phyloP scores from a whole-genome alignment of 2,888 invertebrate genomes.

The Willowsia nigromaculata region DNA sequence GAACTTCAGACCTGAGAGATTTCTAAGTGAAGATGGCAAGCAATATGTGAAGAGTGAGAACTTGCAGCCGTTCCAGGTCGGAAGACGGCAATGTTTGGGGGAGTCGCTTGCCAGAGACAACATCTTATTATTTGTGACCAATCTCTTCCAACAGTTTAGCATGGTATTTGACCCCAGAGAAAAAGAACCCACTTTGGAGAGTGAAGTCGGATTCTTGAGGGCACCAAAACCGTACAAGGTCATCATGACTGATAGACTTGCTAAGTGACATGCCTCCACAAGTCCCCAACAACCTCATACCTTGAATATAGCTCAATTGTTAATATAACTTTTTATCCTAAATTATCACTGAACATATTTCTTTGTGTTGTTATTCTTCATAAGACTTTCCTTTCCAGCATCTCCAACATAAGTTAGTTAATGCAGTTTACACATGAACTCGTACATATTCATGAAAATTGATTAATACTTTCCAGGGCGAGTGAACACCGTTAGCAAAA shows the following conservation, averaged over 20 bases:
- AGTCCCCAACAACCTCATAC: no score
- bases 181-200: not conserved
- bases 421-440: no score
- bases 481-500: no score
- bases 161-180: slow-evolving; percentile 43
- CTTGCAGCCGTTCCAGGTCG: slow-evolving; percentile 60
- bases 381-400: no score
- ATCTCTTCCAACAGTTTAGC: slow-evolving; percentile 61
- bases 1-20: slow-evolving; percentile 65
- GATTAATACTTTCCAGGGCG: no score
- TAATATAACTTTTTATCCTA: no score
- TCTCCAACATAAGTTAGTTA: no score
- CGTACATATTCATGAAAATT: no score
- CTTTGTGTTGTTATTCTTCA: no score
- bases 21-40: slow-evolving; percentile 54
- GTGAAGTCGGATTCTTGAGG: slow-evolving; percentile 10
- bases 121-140: slow-evolving; percentile 61
- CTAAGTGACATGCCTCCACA: not conserved
- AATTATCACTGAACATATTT: no score
- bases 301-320: no score
- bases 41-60: slow-evolving; percentile 55
- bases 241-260: not conserved
- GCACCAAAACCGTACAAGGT: not conserved
- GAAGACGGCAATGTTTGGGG: slow-evolving; percentile 45
- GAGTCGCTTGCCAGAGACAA: slow-evolving; percentile 59